Evolutionary conservation across 2,888 invertebrate species (phyloP).

Genomic region (Ceramica pisi): DNA sequence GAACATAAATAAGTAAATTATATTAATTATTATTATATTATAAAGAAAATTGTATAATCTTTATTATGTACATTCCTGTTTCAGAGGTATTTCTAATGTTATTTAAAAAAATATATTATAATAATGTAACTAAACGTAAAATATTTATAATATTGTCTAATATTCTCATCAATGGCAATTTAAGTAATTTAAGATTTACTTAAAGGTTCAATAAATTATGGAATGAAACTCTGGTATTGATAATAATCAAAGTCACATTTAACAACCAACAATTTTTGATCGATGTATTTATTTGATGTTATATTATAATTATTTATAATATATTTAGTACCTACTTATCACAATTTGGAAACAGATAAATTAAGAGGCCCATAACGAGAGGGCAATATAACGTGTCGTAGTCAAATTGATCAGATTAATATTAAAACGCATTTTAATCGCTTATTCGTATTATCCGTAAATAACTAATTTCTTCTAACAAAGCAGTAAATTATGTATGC

Average conservation of each 20-base stretch:
- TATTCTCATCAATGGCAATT: constrained; percentile 38
- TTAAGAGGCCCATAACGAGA: constrained; percentile 7
- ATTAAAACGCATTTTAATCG: constrained; percentile 31
- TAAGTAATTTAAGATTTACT: constrained; percentile 36
- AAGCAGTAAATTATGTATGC: constrained; percentile 47
- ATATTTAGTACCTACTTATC: background rate
- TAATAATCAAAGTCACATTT: constrained; percentile 6
- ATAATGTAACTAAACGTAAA: constrained; percentile 50
- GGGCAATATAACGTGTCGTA: constrained; percentile 4
- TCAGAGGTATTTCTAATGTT: constrained; percentile 71
- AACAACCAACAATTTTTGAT: background rate
- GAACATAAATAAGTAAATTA: constrained; percentile 68
- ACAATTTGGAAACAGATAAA: constrained; percentile 11
- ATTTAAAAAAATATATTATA: constrained; percentile 63
- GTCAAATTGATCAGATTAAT: constrained; percentile 17
- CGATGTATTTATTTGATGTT: constrained; percentile 2
- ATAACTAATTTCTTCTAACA: constrained; percentile 46
- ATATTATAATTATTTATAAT: background rate
- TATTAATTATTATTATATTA: constrained; percentile 53
- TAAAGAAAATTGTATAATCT: constrained; percentile 62
- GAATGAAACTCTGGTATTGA: constrained; percentile 1
- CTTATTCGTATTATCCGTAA: constrained; percentile 28
- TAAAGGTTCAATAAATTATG: constrained; percentile 29
- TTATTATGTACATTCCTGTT: constrained; percentile 73
- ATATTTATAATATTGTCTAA: constrained; percentile 42